Evolutionary conservation across 2,113 vertebrate species (phyloP).

Genomic region (Chascanopsetta lugubris): DNA sequence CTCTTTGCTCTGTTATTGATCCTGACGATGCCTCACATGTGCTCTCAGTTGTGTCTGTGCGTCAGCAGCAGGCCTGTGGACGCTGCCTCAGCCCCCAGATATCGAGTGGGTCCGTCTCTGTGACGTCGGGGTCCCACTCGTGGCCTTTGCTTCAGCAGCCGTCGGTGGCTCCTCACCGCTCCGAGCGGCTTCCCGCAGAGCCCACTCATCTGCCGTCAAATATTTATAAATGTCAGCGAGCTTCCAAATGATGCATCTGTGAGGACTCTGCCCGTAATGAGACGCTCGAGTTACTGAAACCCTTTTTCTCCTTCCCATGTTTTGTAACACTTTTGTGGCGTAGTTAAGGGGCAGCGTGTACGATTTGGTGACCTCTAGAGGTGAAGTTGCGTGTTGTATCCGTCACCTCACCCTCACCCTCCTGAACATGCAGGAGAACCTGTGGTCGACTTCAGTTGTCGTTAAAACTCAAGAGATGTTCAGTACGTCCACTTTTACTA

Average conservation of each 20-base stretch:
- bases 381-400: too few species aligned
- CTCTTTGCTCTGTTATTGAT: constrained; percentile 49
- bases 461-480: too few species aligned
- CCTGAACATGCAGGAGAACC: too few species aligned
- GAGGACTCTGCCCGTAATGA: constrained; percentile 42
- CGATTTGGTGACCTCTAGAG: too few species aligned
- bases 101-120: constrained; percentile 19
- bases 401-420: too few species aligned
- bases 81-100: constrained; percentile 15
- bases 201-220: constrained; percentile 70
- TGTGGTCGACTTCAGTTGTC: too few species aligned
- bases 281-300: constrained; percentile 25
- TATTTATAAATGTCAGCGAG: constrained; percentile 70
- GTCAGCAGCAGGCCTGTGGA: constrained; percentile 6
- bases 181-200: constrained; percentile 55
- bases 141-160: constrained; percentile 62
- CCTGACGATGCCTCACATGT: constrained; percentile 12
- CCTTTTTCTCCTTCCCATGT: background rate
- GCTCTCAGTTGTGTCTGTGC: background rate
- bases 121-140: constrained; percentile 14
- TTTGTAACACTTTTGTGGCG: background rate
- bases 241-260: constrained; percentile 48
- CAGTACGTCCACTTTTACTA: too few species aligned
- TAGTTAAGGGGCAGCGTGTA: too few species aligned
- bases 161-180: constrained; percentile 43